Percentiles rank a stretch among this genome's conserved stretches.
phyloP scores from a whole-genome alignment of 2,113 vertebrate genomes.

The Sturnira hondurensis region DNA sequence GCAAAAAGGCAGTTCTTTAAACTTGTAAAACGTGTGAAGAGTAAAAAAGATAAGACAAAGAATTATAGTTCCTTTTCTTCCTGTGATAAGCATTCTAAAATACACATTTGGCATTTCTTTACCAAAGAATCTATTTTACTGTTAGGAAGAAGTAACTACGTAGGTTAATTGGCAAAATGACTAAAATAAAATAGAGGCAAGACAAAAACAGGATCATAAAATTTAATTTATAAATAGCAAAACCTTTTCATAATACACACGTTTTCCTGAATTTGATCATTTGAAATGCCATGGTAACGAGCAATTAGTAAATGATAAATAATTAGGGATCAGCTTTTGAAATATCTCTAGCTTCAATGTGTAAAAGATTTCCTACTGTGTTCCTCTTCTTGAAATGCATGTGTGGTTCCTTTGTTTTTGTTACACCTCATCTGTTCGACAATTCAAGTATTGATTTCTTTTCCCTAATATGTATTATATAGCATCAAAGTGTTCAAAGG shows the following conservation, averaged over 20 bases:
- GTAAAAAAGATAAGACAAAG: slow-evolving; percentile 11
- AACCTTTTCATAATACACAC: not conserved
- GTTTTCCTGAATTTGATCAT: not conserved
- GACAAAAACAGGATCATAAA: not conserved
- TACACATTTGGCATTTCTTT: not conserved
- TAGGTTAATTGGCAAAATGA: not conserved
- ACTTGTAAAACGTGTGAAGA: slow-evolving; percentile 41
- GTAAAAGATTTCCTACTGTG: not conserved
- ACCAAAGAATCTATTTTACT: not conserved
- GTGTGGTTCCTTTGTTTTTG: not conserved
- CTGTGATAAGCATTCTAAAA: slow-evolving; percentile 12
- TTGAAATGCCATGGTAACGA: not conserved
- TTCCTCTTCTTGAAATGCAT: not conserved
- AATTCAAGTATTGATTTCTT: not conserved
- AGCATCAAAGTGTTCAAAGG: not conserved
- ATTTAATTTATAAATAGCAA: not conserved
- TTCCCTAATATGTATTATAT: not conserved
- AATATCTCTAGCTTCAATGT: not conserved
- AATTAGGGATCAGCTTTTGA: not conserved
- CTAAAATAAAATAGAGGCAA: slow-evolving; percentile 11
- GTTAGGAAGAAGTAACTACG: not conserved
- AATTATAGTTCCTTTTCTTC: slow-evolving; percentile 7
- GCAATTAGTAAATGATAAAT: not conserved
- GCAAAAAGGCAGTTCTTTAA: slow-evolving; percentile 40
- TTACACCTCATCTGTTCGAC: not conserved